Conservation (phyloP, 2,113 vertebrate genomes). For the Spilogale gracilis region DNA sequence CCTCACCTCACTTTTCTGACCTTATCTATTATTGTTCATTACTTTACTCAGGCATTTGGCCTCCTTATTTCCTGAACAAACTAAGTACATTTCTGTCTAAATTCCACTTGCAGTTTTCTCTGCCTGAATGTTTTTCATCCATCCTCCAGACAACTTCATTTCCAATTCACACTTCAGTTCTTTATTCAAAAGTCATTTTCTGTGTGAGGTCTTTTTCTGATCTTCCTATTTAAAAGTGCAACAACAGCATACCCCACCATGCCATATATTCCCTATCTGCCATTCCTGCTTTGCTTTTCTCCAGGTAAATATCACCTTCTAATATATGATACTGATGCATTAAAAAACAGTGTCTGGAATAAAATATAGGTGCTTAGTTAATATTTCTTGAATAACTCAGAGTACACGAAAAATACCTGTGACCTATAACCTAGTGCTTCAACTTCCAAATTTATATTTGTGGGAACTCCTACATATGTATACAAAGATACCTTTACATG, state of each 20-base stretch:
- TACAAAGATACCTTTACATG: not conserved
- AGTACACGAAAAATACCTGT: constrained; percentile 16
- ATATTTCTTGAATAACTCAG: not conserved
- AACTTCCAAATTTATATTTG: constrained; percentile 31
- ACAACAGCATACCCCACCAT: not conserved
- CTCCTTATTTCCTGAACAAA: constrained; percentile 8
- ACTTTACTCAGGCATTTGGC: not conserved
- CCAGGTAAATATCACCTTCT: not conserved
- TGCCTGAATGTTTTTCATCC: not conserved
- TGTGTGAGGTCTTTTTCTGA: not conserved
- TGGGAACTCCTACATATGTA: not conserved
- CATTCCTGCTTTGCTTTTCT: not conserved
- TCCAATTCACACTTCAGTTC: not conserved
- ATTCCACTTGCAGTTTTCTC: not conserved
- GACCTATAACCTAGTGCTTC: not conserved
- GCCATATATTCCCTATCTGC: not conserved
- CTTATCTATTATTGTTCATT: not conserved
- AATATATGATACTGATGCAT: not conserved
- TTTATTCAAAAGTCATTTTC: constrained; percentile 35
- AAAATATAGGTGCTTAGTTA: not conserved
- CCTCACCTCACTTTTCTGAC: not conserved
- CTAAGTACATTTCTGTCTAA: constrained; percentile 2
- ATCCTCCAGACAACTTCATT: not conserved
- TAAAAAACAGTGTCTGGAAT: not conserved
- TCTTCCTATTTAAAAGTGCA: not conserved